Conservation (phyloP, 2,113 vertebrate genomes). For the Shinisaurus crocodilurus region DNA sequence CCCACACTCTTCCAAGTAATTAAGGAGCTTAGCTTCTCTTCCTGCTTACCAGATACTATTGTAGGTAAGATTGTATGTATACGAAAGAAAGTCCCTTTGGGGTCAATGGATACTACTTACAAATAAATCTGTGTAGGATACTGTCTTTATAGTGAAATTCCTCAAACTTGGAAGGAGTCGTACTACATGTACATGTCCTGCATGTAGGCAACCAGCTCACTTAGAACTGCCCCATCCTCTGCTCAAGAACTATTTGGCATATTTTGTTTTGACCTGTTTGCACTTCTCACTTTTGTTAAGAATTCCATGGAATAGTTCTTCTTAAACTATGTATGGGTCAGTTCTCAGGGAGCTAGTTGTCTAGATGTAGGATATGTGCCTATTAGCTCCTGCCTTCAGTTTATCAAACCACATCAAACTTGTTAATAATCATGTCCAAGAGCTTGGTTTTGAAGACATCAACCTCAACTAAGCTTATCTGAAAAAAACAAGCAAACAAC, state of each 20-base stretch:
- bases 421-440: not conserved
- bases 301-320: slow-evolving; percentile 22
- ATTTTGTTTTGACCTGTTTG: slow-evolving; percentile 11
- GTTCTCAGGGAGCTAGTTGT: not conserved
- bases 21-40: not conserved
- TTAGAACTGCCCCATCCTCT: not conserved
- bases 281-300: not conserved
- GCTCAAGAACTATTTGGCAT: not conserved
- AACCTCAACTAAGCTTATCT: not conserved
- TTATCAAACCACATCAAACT: not conserved
- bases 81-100: too few relatives aligned
- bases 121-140: not conserved
- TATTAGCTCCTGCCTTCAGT: not conserved
- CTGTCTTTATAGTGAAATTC: not conserved
- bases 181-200: not conserved
- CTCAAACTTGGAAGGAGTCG: not conserved
- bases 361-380: not conserved
- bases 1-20: not conserved
- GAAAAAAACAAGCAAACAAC: not conserved
- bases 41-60: not conserved
- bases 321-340: too few relatives aligned
- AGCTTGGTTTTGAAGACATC: not conserved
- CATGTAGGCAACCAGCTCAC: not conserved
- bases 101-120: not conserved
- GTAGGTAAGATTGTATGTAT: not conserved